Evolutionary conservation across 2,888 invertebrate species (phyloP).

Genomic region (Brachypalpus laphriformis): DNA sequence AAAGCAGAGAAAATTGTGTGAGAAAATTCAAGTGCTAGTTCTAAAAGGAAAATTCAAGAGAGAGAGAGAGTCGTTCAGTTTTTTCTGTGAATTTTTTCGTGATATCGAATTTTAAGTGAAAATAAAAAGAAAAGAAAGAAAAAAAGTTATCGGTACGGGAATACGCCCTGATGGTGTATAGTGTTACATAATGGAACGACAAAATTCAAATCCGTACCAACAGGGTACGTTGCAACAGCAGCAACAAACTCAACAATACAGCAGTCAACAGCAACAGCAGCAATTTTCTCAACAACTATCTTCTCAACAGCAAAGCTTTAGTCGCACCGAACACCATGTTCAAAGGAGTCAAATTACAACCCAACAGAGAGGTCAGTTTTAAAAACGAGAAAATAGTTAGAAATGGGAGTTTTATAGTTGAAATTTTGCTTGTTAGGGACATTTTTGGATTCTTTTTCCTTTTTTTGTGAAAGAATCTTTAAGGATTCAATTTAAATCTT

Average conservation of each 20-base stretch:
- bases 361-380: constrained; percentile 89
- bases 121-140: constrained; percentile 1
- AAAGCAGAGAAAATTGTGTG: constrained; percentile 73
- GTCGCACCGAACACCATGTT: constrained; percentile 89
- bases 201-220: constrained; percentile 84
- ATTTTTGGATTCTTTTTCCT: background rate
- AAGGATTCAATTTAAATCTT: background rate
- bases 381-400: background rate
- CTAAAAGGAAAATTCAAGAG: constrained; percentile 47
- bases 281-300: constrained; percentile 84
- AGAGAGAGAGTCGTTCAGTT: constrained; percentile 33
- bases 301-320: constrained; percentile 85
- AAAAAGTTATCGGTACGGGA: constrained; percentile 46
- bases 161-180: constrained; percentile 78
- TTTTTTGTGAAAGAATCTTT: background rate
- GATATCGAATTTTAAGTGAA: constrained; percentile 70
- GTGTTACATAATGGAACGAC: constrained; percentile 89
- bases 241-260: constrained; percentile 82
- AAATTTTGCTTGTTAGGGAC: background rate
- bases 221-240: constrained; percentile 84
- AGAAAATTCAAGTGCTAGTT: constrained; percentile 64
- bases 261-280: constrained; percentile 80
- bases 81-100: constrained; percentile 58
- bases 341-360: constrained; percentile 88
- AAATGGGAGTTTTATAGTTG: background rate